These are phyloP conservation scores for Silurus lanzhouensis DNA, from an alignment of 2,797 vertebrate genomes.

Conservation along the genomic window DNA sequence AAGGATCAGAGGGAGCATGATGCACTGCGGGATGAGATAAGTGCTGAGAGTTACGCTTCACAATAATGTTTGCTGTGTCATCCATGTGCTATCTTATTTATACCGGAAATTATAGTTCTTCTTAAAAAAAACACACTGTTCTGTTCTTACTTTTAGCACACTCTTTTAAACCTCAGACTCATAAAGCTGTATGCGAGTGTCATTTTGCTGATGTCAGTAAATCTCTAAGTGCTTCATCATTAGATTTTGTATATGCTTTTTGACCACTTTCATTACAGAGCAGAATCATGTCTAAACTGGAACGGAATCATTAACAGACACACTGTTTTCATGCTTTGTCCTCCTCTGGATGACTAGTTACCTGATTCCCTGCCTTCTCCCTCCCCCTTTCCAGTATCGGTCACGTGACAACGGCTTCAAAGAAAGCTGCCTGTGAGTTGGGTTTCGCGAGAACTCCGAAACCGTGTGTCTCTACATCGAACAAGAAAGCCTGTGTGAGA, in stretches of 20 bases:
- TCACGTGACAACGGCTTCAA: conserved; percentile 67
- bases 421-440: conserved; percentile 32
- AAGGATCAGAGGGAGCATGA: too few species aligned
- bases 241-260: not conserved
- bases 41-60: too few species aligned
- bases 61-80: too few species aligned
- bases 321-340: conserved; percentile 24
- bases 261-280: not conserved
- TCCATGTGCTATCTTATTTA: not conserved
- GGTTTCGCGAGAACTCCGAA: conserved; percentile 29
- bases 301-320: conserved; percentile 10
- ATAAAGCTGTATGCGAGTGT: not conserved
- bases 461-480: not conserved
- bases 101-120: conserved; percentile 1
- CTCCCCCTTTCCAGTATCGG: conserved; percentile 73
- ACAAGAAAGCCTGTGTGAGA: conserved; percentile 39
- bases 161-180: not conserved
- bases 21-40: too few species aligned
- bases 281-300: not conserved
- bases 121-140: conserved; percentile 4
- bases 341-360: conserved; percentile 52
- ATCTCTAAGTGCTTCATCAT: not conserved
- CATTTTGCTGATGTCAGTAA: not conserved
- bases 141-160: conserved; percentile 5
- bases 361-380: conserved; percentile 63